Percentiles rank a stretch among this genome's conserved stretches.
These are phyloP conservation scores for Drosophila neocordata DNA, from an alignment of 1,140 invertebrate species.

Conservation along the genomic window DNA sequence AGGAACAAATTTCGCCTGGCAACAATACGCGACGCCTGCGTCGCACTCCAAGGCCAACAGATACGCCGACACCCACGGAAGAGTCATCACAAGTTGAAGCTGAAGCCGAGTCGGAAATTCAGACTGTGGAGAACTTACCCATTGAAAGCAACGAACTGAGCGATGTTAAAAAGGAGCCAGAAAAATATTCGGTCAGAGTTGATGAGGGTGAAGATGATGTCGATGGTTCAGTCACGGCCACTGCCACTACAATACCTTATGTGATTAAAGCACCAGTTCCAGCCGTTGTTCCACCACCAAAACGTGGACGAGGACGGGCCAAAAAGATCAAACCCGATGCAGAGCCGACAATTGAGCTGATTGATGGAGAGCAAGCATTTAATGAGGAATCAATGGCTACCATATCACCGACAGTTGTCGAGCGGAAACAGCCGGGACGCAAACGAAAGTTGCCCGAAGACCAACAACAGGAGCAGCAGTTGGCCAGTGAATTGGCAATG, in stretches of 20 bases:
- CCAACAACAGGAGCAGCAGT: slow-evolving; percentile 14
- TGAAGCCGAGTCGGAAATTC: not conserved
- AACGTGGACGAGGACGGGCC: slow-evolving; percentile 73
- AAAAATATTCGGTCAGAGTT: slow-evolving; percentile 31
- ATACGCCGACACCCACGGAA: slow-evolving; percentile 36
- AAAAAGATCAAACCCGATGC: slow-evolving; percentile 61
- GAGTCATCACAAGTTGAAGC: slow-evolving; percentile 13
- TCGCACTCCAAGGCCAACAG: slow-evolving; percentile 62
- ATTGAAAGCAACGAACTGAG: slow-evolving; percentile 20
- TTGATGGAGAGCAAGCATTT: not conserved
- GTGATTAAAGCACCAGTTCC: not conserved
- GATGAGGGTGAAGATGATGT: not conserved
- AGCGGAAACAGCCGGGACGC: slow-evolving; percentile 61
- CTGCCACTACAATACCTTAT: not conserved
- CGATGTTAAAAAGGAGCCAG: slow-evolving; percentile 56
- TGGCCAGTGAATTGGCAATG: slow-evolving; percentile 6
- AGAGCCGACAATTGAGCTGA: slow-evolving; percentile 19
- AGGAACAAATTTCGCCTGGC: slow-evolving; percentile 55
- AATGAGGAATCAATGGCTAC: slow-evolving; percentile 28
- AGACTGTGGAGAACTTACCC: not conserved
- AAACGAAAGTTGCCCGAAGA: slow-evolving; percentile 64
- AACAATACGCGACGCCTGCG: slow-evolving; percentile 59
- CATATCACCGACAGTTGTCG: slow-evolving; percentile 19
- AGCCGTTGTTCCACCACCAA: slow-evolving; percentile 34
- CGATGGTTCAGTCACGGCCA: not conserved